Conservation (phyloP, 1,140 invertebrate species). For the Heliconius congener region DNA sequence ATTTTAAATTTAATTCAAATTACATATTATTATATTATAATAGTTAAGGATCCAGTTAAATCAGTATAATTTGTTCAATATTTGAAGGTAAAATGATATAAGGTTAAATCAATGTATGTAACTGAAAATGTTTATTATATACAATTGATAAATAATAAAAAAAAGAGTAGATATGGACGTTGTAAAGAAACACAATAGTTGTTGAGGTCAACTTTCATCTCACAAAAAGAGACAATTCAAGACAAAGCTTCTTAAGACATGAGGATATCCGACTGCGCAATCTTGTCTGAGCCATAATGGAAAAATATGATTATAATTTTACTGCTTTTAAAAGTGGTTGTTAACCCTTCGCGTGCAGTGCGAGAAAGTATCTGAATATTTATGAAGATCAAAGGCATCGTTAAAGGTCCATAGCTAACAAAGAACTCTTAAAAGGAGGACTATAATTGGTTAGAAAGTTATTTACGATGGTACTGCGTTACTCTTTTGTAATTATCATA, state of each 20-base stretch:
- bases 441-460: slow-evolving; percentile 64
- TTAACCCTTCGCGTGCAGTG: slow-evolving; percentile 41
- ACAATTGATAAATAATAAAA: slow-evolving; percentile 34
- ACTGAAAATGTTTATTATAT: neutral
- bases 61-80: neutral
- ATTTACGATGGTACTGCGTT: slow-evolving; percentile 52
- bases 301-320: slow-evolving; percentile 41
- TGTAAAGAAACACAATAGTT: slow-evolving; percentile 49
- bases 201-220: slow-evolving; percentile 62
- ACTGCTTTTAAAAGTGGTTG: slow-evolving; percentile 31
- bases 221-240: slow-evolving; percentile 54
- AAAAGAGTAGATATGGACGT: slow-evolving; percentile 26
- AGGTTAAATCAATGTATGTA: neutral
- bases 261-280: slow-evolving; percentile 27
- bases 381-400: slow-evolving; percentile 56
- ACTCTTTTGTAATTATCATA: slow-evolving; percentile 51
- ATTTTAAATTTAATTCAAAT: neutral
- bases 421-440: slow-evolving; percentile 52
- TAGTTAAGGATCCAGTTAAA: neutral
- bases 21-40: neutral
- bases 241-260: slow-evolving; percentile 47
- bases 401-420: slow-evolving; percentile 50
- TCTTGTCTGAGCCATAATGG: slow-evolving; percentile 32
- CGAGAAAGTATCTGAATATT: slow-evolving; percentile 69
- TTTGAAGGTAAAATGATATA: no score